A percentile compares a stretch with the other conserved stretches of the same genome.
Conservation (phyloP, 2,797 vertebrate genomes). For the Hephaestus fuliginosus region DNA sequence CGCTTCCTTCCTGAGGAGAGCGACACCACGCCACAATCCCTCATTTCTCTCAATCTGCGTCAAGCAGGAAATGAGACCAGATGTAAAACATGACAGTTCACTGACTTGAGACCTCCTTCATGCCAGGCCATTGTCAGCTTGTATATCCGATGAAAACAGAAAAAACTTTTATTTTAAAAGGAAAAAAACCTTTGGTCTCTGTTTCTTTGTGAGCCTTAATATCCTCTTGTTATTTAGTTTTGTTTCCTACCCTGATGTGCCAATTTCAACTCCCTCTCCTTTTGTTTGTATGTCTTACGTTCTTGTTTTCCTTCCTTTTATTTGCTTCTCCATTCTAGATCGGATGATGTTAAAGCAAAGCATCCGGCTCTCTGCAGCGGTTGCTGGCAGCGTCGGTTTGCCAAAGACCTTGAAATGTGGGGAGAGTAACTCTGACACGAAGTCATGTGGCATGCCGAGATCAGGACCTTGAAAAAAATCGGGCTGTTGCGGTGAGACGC, state of each 20-base stretch:
- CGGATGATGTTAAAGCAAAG: slow-evolving; percentile 43
- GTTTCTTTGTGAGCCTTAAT: slow-evolving; percentile 17
- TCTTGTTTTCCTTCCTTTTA: slow-evolving; percentile 43
- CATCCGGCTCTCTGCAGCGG: slow-evolving; percentile 26
- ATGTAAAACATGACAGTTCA: slow-evolving; percentile 53
- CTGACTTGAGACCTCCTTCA: slow-evolving; percentile 34
- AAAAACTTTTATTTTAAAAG: slow-evolving; percentile 48
- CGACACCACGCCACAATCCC: not conserved
- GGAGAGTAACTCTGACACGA: slow-evolving; percentile 43
- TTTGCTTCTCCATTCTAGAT: slow-evolving; percentile 29
- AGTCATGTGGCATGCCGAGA: slow-evolving; percentile 41
- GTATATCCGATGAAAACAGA: slow-evolving; percentile 39
- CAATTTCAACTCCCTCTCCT: slow-evolving; percentile 9
- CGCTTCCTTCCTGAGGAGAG: slow-evolving; percentile 70
- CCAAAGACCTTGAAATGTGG: slow-evolving; percentile 62
- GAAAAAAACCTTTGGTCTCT: not conserved
- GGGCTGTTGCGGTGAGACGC: slow-evolving; percentile 31
- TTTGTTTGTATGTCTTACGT: slow-evolving; percentile 25
- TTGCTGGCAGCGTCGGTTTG: slow-evolving; percentile 31
- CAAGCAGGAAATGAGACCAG: slow-evolving; percentile 77
- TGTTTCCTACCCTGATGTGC: slow-evolving; percentile 11
- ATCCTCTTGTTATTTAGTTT: slow-evolving; percentile 24
- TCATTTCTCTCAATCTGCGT: slow-evolving; percentile 62
- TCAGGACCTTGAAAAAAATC: slow-evolving; percentile 43
- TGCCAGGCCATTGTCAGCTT: slow-evolving; percentile 24